A percentile compares a stretch with the other conserved stretches of the same genome.
Conservation (phyloP, 2,113 vertebrate genomes). For the Urocolius indicus region DNA sequence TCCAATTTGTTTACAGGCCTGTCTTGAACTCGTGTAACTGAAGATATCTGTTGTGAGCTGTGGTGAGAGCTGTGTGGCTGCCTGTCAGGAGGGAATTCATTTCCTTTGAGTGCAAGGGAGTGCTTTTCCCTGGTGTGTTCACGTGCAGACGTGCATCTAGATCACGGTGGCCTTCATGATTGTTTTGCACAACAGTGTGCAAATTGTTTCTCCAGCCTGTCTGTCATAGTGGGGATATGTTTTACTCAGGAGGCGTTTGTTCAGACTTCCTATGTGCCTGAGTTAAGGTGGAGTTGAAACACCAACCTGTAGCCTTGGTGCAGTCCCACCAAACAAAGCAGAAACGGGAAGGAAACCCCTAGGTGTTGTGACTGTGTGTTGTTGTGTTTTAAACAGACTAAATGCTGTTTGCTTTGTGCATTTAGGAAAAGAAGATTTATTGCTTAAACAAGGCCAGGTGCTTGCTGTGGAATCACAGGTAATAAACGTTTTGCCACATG, state of each 20-base stretch:
- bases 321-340: not conserved
- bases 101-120: not conserved
- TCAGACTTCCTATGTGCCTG: not conserved
- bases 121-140: not conserved
- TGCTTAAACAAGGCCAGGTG: slow-evolving; percentile 85
- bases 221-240: not conserved
- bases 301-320: not conserved
- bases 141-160: not conserved
- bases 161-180: not conserved
- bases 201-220: not conserved
- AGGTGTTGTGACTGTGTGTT: not conserved
- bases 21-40: not conserved
- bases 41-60: not conserved
- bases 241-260: not conserved
- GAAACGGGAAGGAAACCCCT: not conserved
- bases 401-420: slow-evolving; percentile 53
- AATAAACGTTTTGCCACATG: slow-evolving; percentile 33
- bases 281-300: not conserved
- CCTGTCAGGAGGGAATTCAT: not conserved
- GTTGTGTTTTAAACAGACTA: not conserved
- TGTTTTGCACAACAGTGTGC: not conserved
- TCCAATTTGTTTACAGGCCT: not conserved
- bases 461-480: slow-evolving; percentile 87
- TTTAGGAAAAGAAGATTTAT: slow-evolving; percentile 89
- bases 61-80: not conserved